Evolutionary conservation across 2,797 vertebrate genomes (phyloP).

Genomic region (Champsocephalus gunnari): DNA sequence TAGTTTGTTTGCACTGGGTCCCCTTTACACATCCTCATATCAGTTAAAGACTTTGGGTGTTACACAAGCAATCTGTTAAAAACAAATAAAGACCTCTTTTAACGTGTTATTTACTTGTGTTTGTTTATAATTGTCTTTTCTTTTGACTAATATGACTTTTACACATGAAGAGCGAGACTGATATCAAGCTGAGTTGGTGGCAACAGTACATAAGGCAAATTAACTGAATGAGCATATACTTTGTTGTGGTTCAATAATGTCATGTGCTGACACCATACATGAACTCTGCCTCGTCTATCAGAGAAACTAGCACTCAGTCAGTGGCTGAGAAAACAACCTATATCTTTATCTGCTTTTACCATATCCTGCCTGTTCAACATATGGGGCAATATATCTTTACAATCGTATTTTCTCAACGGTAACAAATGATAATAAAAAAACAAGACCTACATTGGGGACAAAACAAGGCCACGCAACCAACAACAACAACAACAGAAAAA

Average conservation of each 20-base stretch:
- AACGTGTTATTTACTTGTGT: not conserved
- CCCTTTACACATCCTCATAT: not conserved
- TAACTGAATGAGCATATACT: not conserved
- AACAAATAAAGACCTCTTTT: not conserved
- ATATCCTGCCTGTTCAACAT: constrained; percentile 14
- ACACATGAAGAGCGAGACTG: not conserved
- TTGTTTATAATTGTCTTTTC: not conserved
- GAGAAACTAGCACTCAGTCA: constrained; percentile 4
- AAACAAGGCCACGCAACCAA: no score
- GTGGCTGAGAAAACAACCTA: constrained; percentile 18
- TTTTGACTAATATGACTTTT: not conserved
- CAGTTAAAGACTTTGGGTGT: not conserved
- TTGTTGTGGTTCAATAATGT: constrained; percentile 11
- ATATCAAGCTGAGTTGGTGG: not conserved
- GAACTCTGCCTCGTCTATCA: constrained; percentile 14
- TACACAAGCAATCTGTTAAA: not conserved
- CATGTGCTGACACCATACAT: constrained; percentile 20
- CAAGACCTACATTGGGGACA: no score
- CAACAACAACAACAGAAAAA: no score
- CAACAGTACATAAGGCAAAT: not conserved
- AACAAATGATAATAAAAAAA: no score
- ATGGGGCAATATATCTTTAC: no score
- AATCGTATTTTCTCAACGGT: no score
- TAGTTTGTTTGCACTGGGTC: not conserved
- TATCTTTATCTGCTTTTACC: constrained; percentile 60